Conservation (phyloP, 2,888 invertebrate genomes). For the Palloptera scutellata region DNA sequence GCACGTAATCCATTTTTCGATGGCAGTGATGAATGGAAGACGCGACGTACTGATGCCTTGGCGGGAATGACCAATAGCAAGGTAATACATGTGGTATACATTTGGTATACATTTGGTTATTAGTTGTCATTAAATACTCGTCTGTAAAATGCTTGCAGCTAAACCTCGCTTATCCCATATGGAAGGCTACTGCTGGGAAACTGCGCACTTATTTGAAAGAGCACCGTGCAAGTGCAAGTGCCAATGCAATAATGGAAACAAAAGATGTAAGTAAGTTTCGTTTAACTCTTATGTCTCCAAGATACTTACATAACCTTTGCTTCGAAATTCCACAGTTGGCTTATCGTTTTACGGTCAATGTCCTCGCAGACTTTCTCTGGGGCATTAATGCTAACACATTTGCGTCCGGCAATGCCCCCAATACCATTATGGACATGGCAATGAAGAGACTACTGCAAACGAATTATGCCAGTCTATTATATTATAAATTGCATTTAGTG, state of each 20-base stretch:
- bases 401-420: conserved; percentile 27
- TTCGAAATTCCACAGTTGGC: conserved; percentile 43
- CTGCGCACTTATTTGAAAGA: conserved; percentile 41
- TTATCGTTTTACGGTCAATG: conserved; percentile 49
- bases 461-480: conserved; percentile 43
- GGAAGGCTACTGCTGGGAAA: conserved; percentile 44
- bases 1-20: conserved; percentile 46
- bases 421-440: conserved; percentile 40
- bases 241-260: conserved; percentile 46
- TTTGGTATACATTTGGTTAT: neutral
- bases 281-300: neutral
- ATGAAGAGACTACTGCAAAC: conserved; percentile 44
- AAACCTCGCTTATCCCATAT: conserved; percentile 48
- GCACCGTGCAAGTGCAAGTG: conserved; percentile 20
- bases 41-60: conserved; percentile 62
- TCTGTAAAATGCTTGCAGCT: conserved; percentile 25
- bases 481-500: conserved; percentile 44
- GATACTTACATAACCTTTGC: neutral
- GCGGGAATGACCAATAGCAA: conserved; percentile 66
- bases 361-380: conserved; percentile 55
- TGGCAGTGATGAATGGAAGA: conserved; percentile 62
- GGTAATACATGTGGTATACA: conserved; percentile 31
- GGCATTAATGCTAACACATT: conserved; percentile 54
- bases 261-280: conserved; percentile 47
- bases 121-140: neutral